Percentiles rank a stretch among this genome's conserved stretches.
phyloP scores from a whole-genome alignment of 2,888 invertebrate species.

The Bugula neritina region DNA sequence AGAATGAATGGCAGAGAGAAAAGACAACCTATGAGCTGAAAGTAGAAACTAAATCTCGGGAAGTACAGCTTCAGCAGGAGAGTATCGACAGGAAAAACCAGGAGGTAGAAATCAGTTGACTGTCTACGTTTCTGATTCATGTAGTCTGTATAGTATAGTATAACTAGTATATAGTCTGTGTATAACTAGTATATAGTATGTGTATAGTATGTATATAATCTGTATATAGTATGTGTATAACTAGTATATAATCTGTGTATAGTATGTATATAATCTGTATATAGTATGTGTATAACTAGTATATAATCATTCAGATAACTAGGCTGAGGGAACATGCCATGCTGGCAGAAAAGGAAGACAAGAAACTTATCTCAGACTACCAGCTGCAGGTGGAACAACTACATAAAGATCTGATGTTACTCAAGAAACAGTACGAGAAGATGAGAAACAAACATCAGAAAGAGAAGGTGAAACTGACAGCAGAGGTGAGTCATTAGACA shows the following conservation, averaged over 20 bases:
- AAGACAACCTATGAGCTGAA: conserved; percentile 9
- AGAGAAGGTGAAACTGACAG: conserved; percentile 21
- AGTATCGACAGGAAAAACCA: conserved; percentile 21
- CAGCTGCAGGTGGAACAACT: conserved; percentile 19
- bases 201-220: no score
- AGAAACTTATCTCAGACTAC: conserved; percentile 20
- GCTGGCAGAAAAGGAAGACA: conserved; percentile 6
- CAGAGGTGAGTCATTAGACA: conserved; percentile 12
- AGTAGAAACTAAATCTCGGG: conserved; percentile 1
- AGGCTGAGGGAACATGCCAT: conserved; percentile 12
- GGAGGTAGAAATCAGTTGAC: neutral
- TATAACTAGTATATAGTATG: no score
- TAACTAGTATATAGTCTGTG: no score
- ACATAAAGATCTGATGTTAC: conserved; percentile 11
- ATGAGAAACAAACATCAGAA: conserved; percentile 23
- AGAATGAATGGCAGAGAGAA: conserved; percentile 15
- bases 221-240: no score
- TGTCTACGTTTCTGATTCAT: no score
- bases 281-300: no score
- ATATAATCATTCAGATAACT: no score
- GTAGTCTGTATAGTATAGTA: no score
- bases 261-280: no score
- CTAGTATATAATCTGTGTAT: no score
- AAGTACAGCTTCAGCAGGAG: conserved; percentile 19
- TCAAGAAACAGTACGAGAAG: conserved; percentile 18